Evolutionary conservation across 2,113 vertebrate genomes (phyloP).

Genomic region (Lepisosteus osseus): DNA sequence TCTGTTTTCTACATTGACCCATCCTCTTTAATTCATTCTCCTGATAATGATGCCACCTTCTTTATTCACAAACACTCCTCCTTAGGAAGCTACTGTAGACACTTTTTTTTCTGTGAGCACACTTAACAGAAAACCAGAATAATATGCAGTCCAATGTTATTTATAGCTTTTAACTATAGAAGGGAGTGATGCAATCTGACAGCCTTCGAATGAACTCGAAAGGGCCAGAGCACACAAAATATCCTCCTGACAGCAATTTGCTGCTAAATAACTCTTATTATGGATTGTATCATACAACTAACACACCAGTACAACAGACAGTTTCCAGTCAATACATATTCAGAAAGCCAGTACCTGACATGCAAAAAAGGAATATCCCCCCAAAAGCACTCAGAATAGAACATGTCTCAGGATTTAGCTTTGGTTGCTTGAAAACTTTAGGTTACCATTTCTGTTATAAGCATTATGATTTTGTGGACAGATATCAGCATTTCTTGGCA

Average conservation of each 20-base stretch:
- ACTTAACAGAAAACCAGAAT: slow-evolving; percentile 1
- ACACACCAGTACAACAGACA: slow-evolving; percentile 5
- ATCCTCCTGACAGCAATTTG: slow-evolving; percentile 17
- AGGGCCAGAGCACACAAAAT: neutral
- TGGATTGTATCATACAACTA: slow-evolving; percentile 9
- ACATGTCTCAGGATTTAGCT: too few species aligned
- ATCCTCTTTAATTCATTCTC: neutral
- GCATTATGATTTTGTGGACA: too few species aligned
- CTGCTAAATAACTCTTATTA: slow-evolving; percentile 23
- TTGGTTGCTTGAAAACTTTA: too few species aligned
- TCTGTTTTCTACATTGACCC: slow-evolving; percentile 13
- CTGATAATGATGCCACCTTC: neutral
- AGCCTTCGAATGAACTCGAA: slow-evolving; percentile 8
- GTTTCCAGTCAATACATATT: slow-evolving; percentile 8
- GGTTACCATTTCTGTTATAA: too few species aligned
- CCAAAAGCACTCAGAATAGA: too few species aligned
- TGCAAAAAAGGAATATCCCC: too few species aligned
- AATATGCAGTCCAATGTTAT: slow-evolving; percentile 4
- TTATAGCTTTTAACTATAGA: slow-evolving; percentile 15
- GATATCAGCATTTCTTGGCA: too few species aligned
- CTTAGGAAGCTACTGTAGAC: neutral
- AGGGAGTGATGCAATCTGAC: slow-evolving; percentile 15
- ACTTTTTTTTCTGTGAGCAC: neutral
- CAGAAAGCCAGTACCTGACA: neutral
- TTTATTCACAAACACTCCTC: slow-evolving; percentile 6